Percentiles rank a stretch among this genome's conserved stretches.
phyloP scores from a whole-genome alignment of 2,797 vertebrate species.

The Hoplostethus atlanticus region DNA sequence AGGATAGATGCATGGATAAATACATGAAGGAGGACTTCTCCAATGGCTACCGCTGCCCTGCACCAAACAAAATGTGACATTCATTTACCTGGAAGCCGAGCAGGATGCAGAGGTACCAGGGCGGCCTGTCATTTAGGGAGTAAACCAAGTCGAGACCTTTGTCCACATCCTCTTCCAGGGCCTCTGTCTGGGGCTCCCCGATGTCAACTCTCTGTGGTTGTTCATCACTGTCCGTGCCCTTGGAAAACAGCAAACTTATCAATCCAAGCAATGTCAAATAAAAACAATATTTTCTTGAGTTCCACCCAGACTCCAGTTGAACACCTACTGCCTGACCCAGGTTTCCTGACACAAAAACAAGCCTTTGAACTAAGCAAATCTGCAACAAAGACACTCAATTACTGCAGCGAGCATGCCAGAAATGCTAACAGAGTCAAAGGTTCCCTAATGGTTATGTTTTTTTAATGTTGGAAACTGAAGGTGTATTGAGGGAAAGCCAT shows the following conservation, averaged over 20 bases:
- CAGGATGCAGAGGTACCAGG: constrained; percentile 87
- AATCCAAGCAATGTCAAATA: neutral
- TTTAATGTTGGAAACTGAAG: neutral
- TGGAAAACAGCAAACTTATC: constrained; percentile 3
- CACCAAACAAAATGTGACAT: too few species aligned
- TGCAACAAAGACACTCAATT: neutral
- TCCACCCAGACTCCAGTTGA: neutral
- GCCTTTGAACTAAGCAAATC: neutral
- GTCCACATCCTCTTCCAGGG: constrained; percentile 51
- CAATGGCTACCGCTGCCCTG: too few species aligned
- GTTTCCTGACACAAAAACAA: neutral
- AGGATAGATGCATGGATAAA: too few species aligned
- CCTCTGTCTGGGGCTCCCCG: constrained; percentile 40
- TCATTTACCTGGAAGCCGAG: constrained; percentile 84
- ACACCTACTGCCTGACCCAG: neutral
- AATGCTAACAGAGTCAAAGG: neutral
- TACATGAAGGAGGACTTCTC: too few species aligned
- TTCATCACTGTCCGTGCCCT: constrained; percentile 63
- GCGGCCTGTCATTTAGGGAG: constrained; percentile 83
- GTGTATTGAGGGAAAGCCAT: neutral
- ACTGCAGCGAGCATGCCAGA: neutral
- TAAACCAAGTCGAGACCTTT: constrained; percentile 78
- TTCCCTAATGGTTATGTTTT: neutral
- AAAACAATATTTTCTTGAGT: neutral
- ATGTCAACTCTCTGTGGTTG: constrained; percentile 53